phyloP scores from a whole-genome alignment of 2,888 invertebrate species.

The Busseola fusca region DNA sequence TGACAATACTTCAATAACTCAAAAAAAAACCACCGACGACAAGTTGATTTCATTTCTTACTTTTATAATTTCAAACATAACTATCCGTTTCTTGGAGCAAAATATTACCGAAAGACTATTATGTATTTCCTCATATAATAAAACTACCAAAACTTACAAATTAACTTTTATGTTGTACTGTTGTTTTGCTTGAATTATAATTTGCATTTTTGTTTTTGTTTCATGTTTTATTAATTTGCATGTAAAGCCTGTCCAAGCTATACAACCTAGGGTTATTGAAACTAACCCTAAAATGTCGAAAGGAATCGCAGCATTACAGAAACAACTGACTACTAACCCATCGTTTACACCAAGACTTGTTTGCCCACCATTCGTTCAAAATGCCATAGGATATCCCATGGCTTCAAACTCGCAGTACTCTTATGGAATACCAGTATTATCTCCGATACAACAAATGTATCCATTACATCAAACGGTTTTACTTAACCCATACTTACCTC shows the following conservation, averaged over 20 bases:
- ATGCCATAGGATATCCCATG: conserved; percentile 75
- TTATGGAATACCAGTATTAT: conserved; percentile 81
- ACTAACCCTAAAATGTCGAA: conserved; percentile 78
- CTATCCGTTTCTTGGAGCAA: neutral
- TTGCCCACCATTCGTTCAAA: conserved; percentile 85
- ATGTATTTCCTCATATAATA: neutral
- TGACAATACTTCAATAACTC: neutral
- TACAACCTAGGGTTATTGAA: conserved; percentile 87
- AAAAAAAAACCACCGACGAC: neutral
- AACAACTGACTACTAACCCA: conserved; percentile 85
- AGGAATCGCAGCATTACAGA: conserved; percentile 82
- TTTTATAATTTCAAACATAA: neutral
- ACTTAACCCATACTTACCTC: conserved; percentile 82
- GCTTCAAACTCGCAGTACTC: conserved; percentile 72
- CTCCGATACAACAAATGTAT: conserved; percentile 85
- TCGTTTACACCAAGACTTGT: conserved; percentile 85
- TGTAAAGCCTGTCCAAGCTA: conserved; percentile 89
- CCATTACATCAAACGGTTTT: conserved; percentile 84
- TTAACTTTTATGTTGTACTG: conserved; percentile 40
- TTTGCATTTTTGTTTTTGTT: conserved; percentile 81
- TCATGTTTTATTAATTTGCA: conserved; percentile 76
- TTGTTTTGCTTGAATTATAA: conserved; percentile 73
- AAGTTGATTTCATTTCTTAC: neutral
- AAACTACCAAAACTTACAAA: conserved; percentile 41
- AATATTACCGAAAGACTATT: conserved; percentile 34